Base-by-base conservation (phyloP, 92 coral and sea anemone species). In the Phenganax marumi region DNA sequence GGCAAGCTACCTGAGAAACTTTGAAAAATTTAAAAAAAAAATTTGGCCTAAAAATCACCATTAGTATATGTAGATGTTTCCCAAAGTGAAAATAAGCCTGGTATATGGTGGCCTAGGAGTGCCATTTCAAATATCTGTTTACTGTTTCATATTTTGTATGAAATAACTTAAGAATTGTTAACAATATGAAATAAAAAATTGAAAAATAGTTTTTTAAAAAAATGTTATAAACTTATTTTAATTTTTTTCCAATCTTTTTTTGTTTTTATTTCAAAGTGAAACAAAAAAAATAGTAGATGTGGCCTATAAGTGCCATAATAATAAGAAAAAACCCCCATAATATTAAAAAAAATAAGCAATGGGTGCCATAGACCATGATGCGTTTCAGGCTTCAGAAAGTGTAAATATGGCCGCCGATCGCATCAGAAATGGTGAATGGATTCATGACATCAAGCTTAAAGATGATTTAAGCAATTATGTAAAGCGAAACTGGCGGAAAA, bases 381-480 rank as follows among this genome's bases (percentile, higher is more conserved):
- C 19, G 26, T 19, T 68, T 10, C 49, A 26, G 74, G 74, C 74
- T 68, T 68, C 14, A 68, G 73, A 17, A 7, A 6, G 46, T 0
- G 46, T 8, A 68, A 68, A 47, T 18, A 6, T 68, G 74, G 74
- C 74, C 8, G 74, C 74, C 74, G 74, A 22, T 1, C 74, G 74
- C 3, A 76, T 83, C 84, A 84, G 87, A 86, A 89, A 82, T 81
- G 56, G 60, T 23, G 85, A 86, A 52, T 87, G 90, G 90, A 71
- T 83, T 53, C 84, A 84, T 66, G 90, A 90, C 83, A 48, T 83
- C 75, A 54, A 48, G 24, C 85, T 87, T 70, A 80, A 76, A 84
- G 74, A 87, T 43, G 87, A 89, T 87, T 84, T 89, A 69, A 16
- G 70, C 75, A 51, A 65, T 0, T 72, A 68, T 55, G 80, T 82